Conservation (phyloP, 2,113 vertebrate species). For the Carassius carassius region DNA sequence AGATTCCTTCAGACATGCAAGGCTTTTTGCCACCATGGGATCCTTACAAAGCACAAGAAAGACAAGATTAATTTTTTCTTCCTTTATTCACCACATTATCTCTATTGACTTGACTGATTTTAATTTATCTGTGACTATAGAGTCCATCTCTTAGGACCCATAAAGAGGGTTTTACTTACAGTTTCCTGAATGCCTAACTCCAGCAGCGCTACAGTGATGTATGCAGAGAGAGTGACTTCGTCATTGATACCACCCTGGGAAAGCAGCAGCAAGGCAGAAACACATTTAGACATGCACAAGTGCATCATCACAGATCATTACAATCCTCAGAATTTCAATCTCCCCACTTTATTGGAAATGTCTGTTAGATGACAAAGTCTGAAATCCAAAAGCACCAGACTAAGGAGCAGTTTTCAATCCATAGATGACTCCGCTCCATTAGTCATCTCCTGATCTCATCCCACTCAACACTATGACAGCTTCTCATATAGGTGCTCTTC, state of each 20-base stretch:
- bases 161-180: slow-evolving; percentile 65
- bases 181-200: slow-evolving; percentile 71
- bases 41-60: slow-evolving; percentile 65
- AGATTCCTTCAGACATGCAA: slow-evolving; percentile 73
- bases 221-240: slow-evolving; percentile 80
- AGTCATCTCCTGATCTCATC: background rate
- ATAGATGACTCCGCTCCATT: slow-evolving; percentile 5
- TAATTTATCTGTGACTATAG: background rate
- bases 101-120: slow-evolving; percentile 4
- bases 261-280: background rate
- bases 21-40: slow-evolving; percentile 67
- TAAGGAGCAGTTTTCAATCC: background rate
- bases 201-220: slow-evolving; percentile 81
- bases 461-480: background rate
- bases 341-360: background rate
- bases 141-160: background rate
- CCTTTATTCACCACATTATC: background rate
- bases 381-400: background rate
- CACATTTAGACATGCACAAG: slow-evolving; percentile 52
- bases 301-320: background rate
- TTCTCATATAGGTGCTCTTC: background rate
- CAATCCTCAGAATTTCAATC: background rate
- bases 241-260: slow-evolving; percentile 83
- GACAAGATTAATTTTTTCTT: background rate
- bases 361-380: background rate